Base-by-base conservation (phyloP, 2,113 vertebrate genomes). In the Indri indri region DNA sequence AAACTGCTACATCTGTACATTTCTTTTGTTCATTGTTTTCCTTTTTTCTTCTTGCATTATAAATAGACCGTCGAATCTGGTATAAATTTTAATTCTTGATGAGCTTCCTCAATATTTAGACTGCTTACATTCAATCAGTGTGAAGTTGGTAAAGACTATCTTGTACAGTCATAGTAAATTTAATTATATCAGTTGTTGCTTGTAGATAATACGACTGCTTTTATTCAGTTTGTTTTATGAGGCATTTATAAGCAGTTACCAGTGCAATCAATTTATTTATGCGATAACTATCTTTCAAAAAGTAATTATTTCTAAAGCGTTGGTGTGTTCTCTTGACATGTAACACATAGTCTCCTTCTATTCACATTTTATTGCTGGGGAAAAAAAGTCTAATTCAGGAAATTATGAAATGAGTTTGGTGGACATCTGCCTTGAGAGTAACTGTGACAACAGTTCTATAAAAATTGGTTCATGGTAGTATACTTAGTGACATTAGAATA, bases 11-110 rank as follows among this genome's bases (percentile, higher is more conserved):
- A 59, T 95, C 57, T 89, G 37, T 89, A 2, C 79, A 57, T 91
- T 82, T 93, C 32, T 84, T 82, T 86, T 57, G 23, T 68, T 90
- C 63, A 32, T 83, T 74, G 25, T 65, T 96, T 96, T 94, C 1
- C 30, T 79, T 88, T 63, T 70, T 74, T 45, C 30, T 82, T 47
- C 54, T 89, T 89, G 45, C 4, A 54, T 76, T 97, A 65, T 57
- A 88, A 82, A 87, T 40, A 81, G 34, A 1, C 7, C 95, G 66
- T 90, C 93, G 74, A 71, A 84, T 91, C 45, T 52, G 34, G 71
- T 42, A 76, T 96, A 96, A 68, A 93, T 97, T 95, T 97, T 93
- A 95, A 92, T 95, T 94, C 80, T 94, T 97, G 79, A 95, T 97
- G 89, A 87, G n/a, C 91, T 86, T 52, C 9, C 76, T 96, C 96